Evolutionary conservation across 2,113 vertebrate species (phyloP).

Genomic region (Lepus europaeus): DNA sequence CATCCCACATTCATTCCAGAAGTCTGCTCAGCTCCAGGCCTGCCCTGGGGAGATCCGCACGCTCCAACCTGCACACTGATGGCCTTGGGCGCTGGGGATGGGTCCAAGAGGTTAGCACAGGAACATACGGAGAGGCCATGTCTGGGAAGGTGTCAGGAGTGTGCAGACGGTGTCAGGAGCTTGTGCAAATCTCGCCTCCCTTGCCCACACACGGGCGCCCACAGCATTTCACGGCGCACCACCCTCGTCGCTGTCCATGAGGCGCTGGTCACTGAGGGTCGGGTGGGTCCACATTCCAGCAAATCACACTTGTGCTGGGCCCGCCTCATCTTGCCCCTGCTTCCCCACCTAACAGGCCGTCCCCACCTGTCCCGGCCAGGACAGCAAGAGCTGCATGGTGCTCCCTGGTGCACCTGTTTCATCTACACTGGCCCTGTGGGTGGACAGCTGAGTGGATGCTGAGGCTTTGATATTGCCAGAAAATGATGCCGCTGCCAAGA

Average conservation of each 20-base stretch:
- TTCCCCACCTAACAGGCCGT: accelerated
- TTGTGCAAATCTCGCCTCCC: not conserved
- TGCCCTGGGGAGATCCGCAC: not conserved
- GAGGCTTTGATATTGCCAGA: not conserved
- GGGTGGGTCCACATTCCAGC: not conserved
- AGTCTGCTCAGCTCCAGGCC: not conserved
- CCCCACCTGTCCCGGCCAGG: not conserved
- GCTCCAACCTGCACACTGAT: not conserved
- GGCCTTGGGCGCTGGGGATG: not conserved
- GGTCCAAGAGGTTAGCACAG: not conserved
- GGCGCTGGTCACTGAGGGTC: not conserved
- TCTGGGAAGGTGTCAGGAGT: not conserved
- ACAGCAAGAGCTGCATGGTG: not conserved
- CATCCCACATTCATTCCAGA: not conserved
- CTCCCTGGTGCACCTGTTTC: not conserved
- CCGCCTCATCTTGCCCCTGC: not conserved
- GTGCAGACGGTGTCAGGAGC: too few relatives aligned
- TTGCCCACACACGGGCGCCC: not conserved
- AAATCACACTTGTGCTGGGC: too few relatives aligned
- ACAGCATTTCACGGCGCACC: not conserved
- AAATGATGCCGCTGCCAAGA: not conserved
- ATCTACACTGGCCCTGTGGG: not conserved
- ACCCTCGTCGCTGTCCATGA: not conserved
- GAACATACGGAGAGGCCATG: not conserved
- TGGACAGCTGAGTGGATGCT: not conserved